Evolutionary conservation across 2,888 invertebrate species (phyloP).

Genomic region (Tetranychus piercei): DNA sequence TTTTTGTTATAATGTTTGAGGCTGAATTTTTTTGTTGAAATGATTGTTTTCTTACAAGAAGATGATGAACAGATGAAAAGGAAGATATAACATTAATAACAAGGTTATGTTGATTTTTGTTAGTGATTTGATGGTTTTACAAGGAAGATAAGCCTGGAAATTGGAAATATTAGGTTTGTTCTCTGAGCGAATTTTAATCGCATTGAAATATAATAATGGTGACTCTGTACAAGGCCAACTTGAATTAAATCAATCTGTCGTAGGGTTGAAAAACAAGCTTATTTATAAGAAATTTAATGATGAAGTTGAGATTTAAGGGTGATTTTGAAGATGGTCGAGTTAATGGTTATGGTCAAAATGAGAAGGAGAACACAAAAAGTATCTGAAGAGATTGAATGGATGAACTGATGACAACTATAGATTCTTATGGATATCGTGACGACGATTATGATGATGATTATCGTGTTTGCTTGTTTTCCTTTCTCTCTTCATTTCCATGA

Average conservation of each 20-base stretch:
- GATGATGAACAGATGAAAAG: background rate
- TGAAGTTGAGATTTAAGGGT: no score
- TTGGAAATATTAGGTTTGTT: background rate
- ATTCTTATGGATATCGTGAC: no score
- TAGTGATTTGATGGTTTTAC: background rate
- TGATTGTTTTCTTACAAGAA: background rate
- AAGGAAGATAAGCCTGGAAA: background rate
- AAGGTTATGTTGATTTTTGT: background rate
- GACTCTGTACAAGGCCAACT: background rate
- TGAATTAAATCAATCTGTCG: background rate
- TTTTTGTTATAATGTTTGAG: background rate
- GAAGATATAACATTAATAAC: slow-evolving; percentile 2
- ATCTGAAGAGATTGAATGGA: no score
- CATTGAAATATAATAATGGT: slow-evolving; percentile 8
- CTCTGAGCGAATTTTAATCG: background rate
- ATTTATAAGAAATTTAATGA: background rate
- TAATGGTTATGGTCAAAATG: no score
- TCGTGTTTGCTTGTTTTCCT: no score
- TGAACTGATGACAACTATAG: no score
- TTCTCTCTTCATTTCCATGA: no score
- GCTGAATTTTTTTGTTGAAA: no score
- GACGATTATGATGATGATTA: no score
- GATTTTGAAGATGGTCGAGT: no score
- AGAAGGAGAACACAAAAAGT: no score
- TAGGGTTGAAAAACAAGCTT: background rate